Conservation (phyloP, 2,888 invertebrate species). For the Ptycholaimellus sp. region DNA sequence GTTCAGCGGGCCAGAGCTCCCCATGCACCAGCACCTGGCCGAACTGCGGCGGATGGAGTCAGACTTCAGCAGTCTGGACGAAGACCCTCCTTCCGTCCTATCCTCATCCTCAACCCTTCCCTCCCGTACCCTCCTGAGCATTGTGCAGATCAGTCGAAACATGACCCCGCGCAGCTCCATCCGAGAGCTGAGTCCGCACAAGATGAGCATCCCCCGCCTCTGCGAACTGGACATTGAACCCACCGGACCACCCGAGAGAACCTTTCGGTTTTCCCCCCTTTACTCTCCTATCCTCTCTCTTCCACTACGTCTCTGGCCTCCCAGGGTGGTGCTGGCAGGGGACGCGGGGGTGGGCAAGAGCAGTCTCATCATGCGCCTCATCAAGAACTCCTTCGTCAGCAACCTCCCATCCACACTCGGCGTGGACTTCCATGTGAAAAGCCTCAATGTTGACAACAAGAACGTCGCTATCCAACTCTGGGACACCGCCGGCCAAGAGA, state of each 20-base stretch:
- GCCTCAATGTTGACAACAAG: constrained; percentile 33
- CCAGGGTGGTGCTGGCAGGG: constrained; percentile 38
- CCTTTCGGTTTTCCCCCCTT: no score
- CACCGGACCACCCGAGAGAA: constrained; percentile 32
- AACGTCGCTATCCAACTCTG: constrained; percentile 34
- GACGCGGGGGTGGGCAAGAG: constrained; percentile 41
- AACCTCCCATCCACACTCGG: constrained; percentile 38
- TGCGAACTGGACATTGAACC: no score
- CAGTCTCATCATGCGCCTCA: constrained; percentile 37
- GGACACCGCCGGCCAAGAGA: constrained; percentile 40
- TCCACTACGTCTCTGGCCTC: no score
- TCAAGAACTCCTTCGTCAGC: constrained; percentile 35
- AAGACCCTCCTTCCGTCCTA: no score
- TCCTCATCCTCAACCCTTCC: no score
- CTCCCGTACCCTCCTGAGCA: no score
- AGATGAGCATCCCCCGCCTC: no score
- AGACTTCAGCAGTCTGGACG: no score
- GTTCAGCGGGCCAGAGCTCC: not conserved
- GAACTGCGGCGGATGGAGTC: no score
- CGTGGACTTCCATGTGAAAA: constrained; percentile 37
- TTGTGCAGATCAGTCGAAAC: no score
- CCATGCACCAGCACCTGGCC: not conserved
- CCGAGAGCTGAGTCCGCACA: no score
- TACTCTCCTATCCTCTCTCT: no score
- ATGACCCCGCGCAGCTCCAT: not conserved